A percentile compares a stretch with the other conserved stretches of the same genome.
phyloP scores from a whole-genome alignment of 1,140 invertebrate species.

The Globodera rostochiensis region DNA sequence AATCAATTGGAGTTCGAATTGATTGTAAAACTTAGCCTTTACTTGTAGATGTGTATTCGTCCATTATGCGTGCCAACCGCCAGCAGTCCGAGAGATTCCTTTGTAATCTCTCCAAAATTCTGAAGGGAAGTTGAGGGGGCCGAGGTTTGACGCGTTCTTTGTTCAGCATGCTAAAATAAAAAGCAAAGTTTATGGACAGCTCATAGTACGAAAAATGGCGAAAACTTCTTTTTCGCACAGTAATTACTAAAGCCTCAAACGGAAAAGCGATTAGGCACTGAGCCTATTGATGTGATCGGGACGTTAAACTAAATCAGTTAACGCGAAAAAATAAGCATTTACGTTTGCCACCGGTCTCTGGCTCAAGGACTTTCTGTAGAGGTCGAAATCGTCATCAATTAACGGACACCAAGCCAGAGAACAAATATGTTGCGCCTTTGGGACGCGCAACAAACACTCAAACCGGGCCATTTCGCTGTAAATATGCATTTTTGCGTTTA shows the following conservation, averaged over 20 bases:
- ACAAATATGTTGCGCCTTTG: slow-evolving; percentile 19
- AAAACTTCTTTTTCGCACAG: no score
- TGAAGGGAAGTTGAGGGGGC: background rate
- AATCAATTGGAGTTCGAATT: background rate
- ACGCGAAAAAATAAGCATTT: background rate
- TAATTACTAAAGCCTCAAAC: background rate
- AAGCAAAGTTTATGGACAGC: no score
- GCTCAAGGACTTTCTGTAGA: background rate
- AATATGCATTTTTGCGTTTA: background rate
- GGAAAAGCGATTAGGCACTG: background rate
- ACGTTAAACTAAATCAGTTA: background rate
- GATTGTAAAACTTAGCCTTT: background rate
- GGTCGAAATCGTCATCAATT: background rate
- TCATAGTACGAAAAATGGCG: background rate
- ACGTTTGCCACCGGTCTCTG: background rate
- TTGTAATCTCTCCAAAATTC: background rate
- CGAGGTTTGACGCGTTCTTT: background rate
- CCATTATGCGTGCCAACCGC: slow-evolving; percentile 14
- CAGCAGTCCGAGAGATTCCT: background rate
- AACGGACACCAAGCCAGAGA: slow-evolving; percentile 20
- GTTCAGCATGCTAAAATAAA: background rate
- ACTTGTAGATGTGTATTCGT: slow-evolving; percentile 19
- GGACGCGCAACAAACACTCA: slow-evolving; percentile 16
- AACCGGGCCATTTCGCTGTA: slow-evolving; percentile 18
- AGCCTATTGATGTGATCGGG: background rate